Conservation (phyloP, 2,888 invertebrate species). For the Leptopilina syphax region DNA sequence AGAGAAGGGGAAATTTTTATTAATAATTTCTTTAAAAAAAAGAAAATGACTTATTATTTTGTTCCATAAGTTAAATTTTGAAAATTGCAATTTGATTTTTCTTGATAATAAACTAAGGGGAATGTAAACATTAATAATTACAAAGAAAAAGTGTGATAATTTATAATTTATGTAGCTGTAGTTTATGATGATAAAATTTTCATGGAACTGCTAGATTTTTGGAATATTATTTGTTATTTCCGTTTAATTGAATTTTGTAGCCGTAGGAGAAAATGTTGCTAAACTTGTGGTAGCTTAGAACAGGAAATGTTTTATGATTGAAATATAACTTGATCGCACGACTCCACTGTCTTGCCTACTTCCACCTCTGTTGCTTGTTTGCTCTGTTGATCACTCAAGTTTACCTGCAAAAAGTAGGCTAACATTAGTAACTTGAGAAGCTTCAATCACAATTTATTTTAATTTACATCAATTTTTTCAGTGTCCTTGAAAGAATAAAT, state of each 20-base stretch:
- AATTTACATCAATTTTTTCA: background rate
- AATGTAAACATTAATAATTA: no score
- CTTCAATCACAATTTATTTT: background rate
- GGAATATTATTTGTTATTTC: no score
- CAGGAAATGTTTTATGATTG: slow-evolving; percentile 35
- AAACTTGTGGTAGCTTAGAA: slow-evolving; percentile 38
- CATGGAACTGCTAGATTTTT: no score
- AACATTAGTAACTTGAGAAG: slow-evolving; percentile 8
- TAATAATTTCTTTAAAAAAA: no score
- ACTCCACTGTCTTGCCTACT: slow-evolving; percentile 36
- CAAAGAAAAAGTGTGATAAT: no score
- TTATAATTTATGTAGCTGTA: no score
- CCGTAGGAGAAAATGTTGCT: background rate
- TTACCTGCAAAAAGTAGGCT: slow-evolving; percentile 16
- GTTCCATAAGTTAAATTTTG: no score
- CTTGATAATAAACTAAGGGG: no score
- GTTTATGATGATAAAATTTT: no score
- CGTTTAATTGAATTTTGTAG: slow-evolving; percentile 4
- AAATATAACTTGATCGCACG: slow-evolving; percentile 27
- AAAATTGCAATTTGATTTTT: no score
- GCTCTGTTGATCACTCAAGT: slow-evolving; percentile 22
- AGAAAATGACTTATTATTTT: no score
- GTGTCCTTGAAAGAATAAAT: background rate
- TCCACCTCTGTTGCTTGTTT: slow-evolving; percentile 31
- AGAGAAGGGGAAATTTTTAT: no score